Percentiles rank a stretch among this genome's conserved stretches.
These are phyloP conservation scores for Pseudopleuronectes americanus DNA, from an alignment of 2,797 vertebrate genomes.

Conservation along the genomic window DNA sequence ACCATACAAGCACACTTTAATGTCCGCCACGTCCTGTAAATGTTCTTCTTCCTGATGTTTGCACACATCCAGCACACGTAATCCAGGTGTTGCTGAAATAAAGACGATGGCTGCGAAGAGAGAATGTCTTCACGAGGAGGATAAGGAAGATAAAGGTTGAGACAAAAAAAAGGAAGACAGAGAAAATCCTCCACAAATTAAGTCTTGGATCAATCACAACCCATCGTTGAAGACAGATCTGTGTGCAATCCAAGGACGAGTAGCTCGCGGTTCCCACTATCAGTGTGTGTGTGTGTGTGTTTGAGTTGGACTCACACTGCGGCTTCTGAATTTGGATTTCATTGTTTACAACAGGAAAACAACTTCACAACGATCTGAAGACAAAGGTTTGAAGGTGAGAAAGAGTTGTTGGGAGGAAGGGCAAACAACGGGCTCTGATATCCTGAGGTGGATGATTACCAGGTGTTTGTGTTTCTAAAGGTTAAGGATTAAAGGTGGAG, in stretches of 20 bases:
- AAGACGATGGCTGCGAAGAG: constrained; percentile 15
- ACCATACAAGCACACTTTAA: constrained; percentile 29
- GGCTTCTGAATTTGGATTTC: constrained; percentile 34
- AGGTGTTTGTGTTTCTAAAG: constrained; percentile 52
- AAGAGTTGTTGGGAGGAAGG: constrained; percentile 26
- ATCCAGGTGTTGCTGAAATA: constrained; percentile 17
- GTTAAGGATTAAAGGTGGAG: constrained; percentile 47
- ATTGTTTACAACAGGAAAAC: constrained; percentile 31
- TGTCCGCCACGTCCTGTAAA: constrained; percentile 22
- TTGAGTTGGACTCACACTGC: constrained; percentile 24
- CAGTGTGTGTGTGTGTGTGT: constrained; percentile 17
- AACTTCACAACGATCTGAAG: constrained; percentile 15
- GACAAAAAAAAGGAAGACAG: constrained; percentile 50
- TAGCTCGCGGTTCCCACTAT: constrained; percentile 25
- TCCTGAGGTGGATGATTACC: constrained; percentile 72
- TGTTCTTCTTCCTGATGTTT: constrained; percentile 30
- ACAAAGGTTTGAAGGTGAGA: constrained; percentile 39
- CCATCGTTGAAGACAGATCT: constrained; percentile 22
- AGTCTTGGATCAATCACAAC: constrained; percentile 34
- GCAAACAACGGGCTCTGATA: constrained; percentile 48
- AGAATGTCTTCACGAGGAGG: constrained; percentile 24
- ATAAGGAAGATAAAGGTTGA: constrained; percentile 24
- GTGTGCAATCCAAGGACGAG: constrained; percentile 36
- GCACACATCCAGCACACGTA: constrained; percentile 32
- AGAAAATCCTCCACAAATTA: constrained; percentile 41